Evolutionary conservation across 2,888 invertebrate species (phyloP), one percentile per base, ranked within the genome.

Genomic region (Tetranychus truncatus): DNA sequence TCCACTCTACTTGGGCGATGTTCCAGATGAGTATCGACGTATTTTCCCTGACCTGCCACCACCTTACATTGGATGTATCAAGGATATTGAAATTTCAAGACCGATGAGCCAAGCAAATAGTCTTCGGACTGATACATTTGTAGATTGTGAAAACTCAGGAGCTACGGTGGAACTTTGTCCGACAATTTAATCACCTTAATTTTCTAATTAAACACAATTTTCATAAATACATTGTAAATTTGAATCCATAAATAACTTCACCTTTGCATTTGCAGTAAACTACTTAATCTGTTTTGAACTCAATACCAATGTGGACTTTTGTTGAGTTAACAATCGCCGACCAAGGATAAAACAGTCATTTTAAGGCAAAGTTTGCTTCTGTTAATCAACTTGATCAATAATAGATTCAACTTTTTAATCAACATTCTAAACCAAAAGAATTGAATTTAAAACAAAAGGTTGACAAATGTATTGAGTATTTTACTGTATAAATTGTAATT

Each of bases 1-100:
- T 77, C 91, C 93, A 0, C 85, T 97, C 55, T 96, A 90, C 83
- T 86, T 97, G 80, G 97, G 97, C 24, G 95, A 95, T 0, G 90
- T 94, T 83, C 88, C 89, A 1, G 84, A 86, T 75, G 84, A 76
- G 79, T 81, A 74, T 0, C 21, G 20, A 21, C n/a, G 11, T 24
- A 24, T 11, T 1, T 69, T 69, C 69, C 9, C 21, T 21, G 69
- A 69, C 1, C 6, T 69, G 9, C 69, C 69, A 6, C 21, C 69
- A 5, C 20, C 20, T 69, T 69, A 69, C 34, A 24, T 24, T 21
- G 69, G 69, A 8, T 69, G 69, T 69, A 69, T 69, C 4, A 69
- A 69, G 34, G 21, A 69, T 69, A 21, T 69, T 55, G 15, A 55
- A 55, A 15, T 15, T 15, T 15, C 9, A 15, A 9, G 55, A 55